phyloP scores from a whole-genome alignment of 1,140 invertebrate species.

The Venustaconcha ellipsiformis region DNA sequence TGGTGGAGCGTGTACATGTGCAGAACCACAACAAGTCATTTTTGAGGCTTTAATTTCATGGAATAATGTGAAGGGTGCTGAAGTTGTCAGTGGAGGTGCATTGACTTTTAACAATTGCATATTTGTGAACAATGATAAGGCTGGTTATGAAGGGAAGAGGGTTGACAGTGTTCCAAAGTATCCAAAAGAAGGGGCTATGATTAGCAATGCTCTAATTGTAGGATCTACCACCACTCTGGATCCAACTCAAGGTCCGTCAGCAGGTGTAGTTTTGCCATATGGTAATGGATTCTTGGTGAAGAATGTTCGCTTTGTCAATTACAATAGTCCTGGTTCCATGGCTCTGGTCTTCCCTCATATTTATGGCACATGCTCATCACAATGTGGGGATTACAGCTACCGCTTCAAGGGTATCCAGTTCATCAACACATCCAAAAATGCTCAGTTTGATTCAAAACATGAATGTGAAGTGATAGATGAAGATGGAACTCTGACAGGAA shows the following conservation, averaged over 20 bases:
- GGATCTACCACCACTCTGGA: conserved; percentile 28
- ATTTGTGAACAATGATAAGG: conserved; percentile 56
- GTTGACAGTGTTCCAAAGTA: conserved; percentile 33
- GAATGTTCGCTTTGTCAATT: conserved; percentile 52
- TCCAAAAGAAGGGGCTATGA: conserved; percentile 32
- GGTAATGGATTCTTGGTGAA: conserved; percentile 39
- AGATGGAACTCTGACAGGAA: conserved; percentile 44
- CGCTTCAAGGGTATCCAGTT: conserved; percentile 34
- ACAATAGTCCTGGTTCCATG: conserved; percentile 35
- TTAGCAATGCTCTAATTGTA: conserved; percentile 49
- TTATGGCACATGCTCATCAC: conserved; percentile 39
- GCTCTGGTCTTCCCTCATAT: conserved; percentile 50
- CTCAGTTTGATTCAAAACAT: conserved; percentile 45
- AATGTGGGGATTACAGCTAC: conserved; percentile 53
- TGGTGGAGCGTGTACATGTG: conserved; percentile 42
- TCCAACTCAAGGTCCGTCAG: conserved; percentile 37
- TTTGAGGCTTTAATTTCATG: conserved; percentile 52
- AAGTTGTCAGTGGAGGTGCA: conserved; percentile 58
- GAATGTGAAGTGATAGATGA: conserved; percentile 50
- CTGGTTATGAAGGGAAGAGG: conserved; percentile 58
- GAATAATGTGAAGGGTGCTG: conserved; percentile 65
- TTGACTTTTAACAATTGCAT: conserved; percentile 60
- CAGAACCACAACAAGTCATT: conserved; percentile 32
- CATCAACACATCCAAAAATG: conserved; percentile 48
- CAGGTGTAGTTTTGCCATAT: conserved; percentile 52